Base-by-base conservation (phyloP, 2,888 invertebrate species). In the Leucania comma region DNA sequence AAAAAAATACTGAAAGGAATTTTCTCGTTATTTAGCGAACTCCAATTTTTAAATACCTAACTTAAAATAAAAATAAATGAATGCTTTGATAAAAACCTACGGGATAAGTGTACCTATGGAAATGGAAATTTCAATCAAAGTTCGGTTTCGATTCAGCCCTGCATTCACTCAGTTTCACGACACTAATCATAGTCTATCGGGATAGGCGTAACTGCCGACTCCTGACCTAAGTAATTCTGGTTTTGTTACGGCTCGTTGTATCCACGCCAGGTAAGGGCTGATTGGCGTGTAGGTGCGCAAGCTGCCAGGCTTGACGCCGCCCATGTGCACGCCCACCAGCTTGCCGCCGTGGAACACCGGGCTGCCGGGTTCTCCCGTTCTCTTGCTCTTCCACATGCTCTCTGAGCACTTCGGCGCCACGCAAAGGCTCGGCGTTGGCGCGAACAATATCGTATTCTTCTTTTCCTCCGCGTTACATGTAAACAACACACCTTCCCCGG, bases 201-300 rank as follows among this genome's bases (percentile, higher is more conserved):
- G 1, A 50, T 26, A 35, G 17, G 20, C 2, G 17, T 6, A 42
- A 17, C 42, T 4, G 17, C 17, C 4, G 4, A 26, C 26, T 17
- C 0, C 9, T 10, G 22, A 3, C 9, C 67, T 38, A 38, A 4
- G 2, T 14, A 20, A 0, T 8, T 22, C 5, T 69, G 9, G 14
- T 46, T 46, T 61, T 9, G 35, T 5, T 3, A 61, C 12, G 5
- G 71, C 22, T 14, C 12, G 10, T 1, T 50, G 20, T 35, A 79
- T 53, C 78, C 76, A 79, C 14, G 67, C 22, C 1, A 79, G 26
- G 10, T 68, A 80, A 5, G 78, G 78, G 53, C 78, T 79, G 14
- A 80, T 1, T 0, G 78, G 66, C 14, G 76, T 72, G 26, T 62
- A 79, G 17, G 58, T 9, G 2, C 54, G 50, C 14, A 32, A 32